phyloP scores from a whole-genome alignment of 2,797 vertebrate genomes.

The Lacerta agilis region DNA sequence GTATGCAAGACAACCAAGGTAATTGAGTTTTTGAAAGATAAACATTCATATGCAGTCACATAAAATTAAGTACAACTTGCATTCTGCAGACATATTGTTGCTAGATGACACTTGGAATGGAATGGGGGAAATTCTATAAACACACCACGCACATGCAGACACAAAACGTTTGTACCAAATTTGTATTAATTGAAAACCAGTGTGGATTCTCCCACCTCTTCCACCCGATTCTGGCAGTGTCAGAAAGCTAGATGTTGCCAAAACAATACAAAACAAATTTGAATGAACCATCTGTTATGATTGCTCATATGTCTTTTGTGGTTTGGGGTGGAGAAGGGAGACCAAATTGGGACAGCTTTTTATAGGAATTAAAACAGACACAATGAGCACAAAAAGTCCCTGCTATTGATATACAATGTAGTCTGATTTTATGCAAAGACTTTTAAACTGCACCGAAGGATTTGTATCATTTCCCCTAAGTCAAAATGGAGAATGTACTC shows the following conservation, averaged over 20 bases:
- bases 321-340: constrained; percentile 21
- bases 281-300: constrained; percentile 26
- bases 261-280: constrained; percentile 42
- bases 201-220: constrained; percentile 22
- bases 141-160: neutral
- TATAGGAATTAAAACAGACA: constrained; percentile 7
- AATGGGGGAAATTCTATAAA: neutral
- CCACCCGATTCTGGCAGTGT: constrained; percentile 19
- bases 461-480: neutral
- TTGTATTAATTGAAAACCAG: constrained; percentile 25
- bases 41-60: neutral
- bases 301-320: constrained; percentile 26
- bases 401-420: neutral
- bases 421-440: neutral
- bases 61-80: neutral
- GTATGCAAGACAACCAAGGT: neutral
- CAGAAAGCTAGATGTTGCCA: constrained; percentile 28
- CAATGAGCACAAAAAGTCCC: neutral
- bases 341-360: constrained; percentile 23
- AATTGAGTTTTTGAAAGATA: neutral
- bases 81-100: neutral
- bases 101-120: neutral
- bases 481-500: neutral
- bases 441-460: neutral
- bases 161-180: neutral